These are phyloP conservation scores for Cyanoliseus patagonus DNA, from an alignment of 2,113 vertebrate species.

Conservation along the genomic window DNA sequence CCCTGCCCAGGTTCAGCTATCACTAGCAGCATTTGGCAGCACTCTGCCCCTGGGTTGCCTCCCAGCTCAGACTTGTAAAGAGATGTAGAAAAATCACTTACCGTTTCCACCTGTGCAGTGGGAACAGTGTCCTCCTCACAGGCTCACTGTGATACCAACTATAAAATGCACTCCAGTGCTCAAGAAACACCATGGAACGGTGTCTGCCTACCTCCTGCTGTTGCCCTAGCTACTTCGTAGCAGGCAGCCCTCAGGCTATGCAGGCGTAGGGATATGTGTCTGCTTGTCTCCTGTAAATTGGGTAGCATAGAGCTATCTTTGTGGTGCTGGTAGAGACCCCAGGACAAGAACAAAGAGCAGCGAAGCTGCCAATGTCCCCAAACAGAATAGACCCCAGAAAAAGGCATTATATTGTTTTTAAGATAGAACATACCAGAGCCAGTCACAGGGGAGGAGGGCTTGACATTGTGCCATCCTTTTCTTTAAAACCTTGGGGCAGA, in stretches of 20 bases:
- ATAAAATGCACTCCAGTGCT: background rate
- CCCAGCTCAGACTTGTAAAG: background rate
- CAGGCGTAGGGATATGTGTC: background rate
- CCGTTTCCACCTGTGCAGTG: background rate
- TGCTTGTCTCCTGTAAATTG: background rate
- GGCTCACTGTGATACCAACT: background rate
- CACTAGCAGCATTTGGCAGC: background rate
- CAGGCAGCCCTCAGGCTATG: background rate
- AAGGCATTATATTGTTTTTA: slow-evolving; percentile 20
- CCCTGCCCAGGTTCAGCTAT: background rate
- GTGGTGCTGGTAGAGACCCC: background rate
- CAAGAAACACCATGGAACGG: background rate
- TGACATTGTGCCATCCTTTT: background rate
- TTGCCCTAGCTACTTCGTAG: background rate
- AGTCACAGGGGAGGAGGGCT: slow-evolving; percentile 23
- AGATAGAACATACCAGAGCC: slow-evolving; percentile 34
- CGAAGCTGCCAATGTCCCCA: background rate
- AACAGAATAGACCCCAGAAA: background rate
- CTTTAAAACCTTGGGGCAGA: slow-evolving; percentile 27
- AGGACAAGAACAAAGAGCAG: slow-evolving; percentile 18
- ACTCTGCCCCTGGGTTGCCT: background rate
- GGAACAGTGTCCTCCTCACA: background rate
- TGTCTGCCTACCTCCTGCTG: background rate
- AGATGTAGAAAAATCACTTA: background rate
- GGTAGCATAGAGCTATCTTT: background rate